Conservation (phyloP, 2,797 vertebrate species). For the Fistularia tabacaria region DNA sequence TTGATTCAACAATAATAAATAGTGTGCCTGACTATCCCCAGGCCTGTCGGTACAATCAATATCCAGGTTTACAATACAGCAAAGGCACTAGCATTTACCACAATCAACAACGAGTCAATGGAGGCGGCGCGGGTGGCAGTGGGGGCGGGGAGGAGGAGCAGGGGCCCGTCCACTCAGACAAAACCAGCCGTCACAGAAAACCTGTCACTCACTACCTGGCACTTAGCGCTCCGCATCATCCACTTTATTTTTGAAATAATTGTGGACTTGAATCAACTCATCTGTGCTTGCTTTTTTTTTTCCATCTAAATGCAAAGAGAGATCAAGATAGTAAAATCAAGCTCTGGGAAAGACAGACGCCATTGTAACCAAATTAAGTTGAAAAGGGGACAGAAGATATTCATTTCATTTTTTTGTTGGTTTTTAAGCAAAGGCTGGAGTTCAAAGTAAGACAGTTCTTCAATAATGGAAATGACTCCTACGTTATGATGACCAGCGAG, state of each 20-base stretch:
- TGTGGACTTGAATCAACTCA: background rate
- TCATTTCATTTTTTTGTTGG: no score
- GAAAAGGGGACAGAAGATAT: background rate
- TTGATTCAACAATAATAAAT: slow-evolving; percentile 81
- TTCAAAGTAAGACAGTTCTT: no score
- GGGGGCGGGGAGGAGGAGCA: background rate
- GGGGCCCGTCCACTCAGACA: background rate
- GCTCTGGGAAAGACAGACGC: background rate
- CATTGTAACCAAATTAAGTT: background rate
- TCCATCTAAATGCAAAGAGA: background rate
- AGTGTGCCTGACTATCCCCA: slow-evolving; percentile 70
- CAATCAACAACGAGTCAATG: slow-evolving; percentile 67
- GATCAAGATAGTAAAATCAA: background rate
- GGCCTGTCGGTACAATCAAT: slow-evolving; percentile 76
- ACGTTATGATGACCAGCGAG: no score
- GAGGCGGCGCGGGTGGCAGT: slow-evolving; percentile 29
- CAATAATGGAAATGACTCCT: no score
- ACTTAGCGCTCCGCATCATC: background rate
- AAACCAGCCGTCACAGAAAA: background rate
- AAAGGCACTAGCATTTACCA: slow-evolving; percentile 82
- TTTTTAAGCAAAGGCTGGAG: no score
- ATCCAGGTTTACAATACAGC: slow-evolving; percentile 79
- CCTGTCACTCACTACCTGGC: background rate
- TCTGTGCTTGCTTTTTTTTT: background rate
- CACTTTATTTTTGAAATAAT: background rate